phyloP scores from a whole-genome alignment of 1,140 invertebrate genomes.

The Branchinecta lindahli region DNA sequence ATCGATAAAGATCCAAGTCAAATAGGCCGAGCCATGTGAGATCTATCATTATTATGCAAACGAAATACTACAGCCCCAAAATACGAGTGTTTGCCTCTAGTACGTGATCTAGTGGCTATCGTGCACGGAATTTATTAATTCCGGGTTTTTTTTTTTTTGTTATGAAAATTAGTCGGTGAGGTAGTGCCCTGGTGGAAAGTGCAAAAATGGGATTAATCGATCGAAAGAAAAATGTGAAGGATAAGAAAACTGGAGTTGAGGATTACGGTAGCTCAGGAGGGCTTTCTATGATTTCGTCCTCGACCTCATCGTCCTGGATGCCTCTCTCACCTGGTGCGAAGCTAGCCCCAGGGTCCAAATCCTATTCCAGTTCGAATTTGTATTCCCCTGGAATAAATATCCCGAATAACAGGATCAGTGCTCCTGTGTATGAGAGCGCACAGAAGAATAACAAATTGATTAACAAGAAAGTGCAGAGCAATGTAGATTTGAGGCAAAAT shows the following conservation, averaged over 20 bases:
- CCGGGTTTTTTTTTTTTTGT: no score
- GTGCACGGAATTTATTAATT: no score
- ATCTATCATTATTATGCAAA: no score
- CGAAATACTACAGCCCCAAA: no score
- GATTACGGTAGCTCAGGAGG: not conserved
- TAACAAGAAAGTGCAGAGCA: not conserved
- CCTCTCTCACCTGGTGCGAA: not conserved
- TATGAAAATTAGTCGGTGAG: no score
- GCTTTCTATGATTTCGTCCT: not conserved
- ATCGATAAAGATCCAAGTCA: no score
- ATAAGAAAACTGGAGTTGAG: not conserved
- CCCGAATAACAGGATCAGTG: not conserved
- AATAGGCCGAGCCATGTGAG: no score
- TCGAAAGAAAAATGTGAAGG: not conserved
- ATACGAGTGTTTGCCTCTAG: no score
- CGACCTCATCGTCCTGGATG: not conserved
- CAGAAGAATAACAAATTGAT: not conserved
- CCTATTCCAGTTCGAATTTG: slow-evolving; percentile 2
- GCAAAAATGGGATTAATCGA: not conserved
- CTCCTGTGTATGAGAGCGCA: not conserved
- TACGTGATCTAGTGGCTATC: no score
- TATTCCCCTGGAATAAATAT: not conserved
- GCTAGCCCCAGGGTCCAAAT: not conserved
- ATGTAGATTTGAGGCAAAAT: not conserved
- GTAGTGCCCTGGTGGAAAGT: no score